Evolutionary conservation across 2,888 invertebrate species (phyloP), one percentile per base, ranked within the genome.

Genomic region (Gonocerus acuteangulatus): DNA sequence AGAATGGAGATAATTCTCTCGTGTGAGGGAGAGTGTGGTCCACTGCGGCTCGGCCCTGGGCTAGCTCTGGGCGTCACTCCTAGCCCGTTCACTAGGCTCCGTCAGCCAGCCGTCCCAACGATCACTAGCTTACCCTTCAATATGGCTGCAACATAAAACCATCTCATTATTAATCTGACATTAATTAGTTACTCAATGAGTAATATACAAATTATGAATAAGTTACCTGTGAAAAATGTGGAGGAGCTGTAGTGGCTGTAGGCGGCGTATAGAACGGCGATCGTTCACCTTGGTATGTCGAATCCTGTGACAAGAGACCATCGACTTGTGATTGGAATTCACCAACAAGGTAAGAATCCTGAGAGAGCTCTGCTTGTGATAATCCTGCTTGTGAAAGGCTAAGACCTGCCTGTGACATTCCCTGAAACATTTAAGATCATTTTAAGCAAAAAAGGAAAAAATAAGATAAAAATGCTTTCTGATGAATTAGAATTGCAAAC

Each of bases 241-340:
- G 57, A 32, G 57, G 44, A 34, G 47, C 47, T n/a, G 44, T 47
- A n/a, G 57, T 57, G n/a, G 69, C 66, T 34, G 67, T 68, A 19
- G 67, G 65, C 23, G 66, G 67, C 27, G 66, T 63, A 60, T 67
- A 68, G 15, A 68, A 70, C 2, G 68, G 63, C 36, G 70, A 69
- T 49, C 70, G 67, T 36, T 71, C 79, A 45, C 79, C 88, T 76
- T 89, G 88, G 77, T 88, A 89, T 68, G 86, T 86, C 48, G 89
- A 89, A 76, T 92, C 95, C 78, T 95, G 95, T 52, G 95, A 95
- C 71, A 95, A 79, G 71, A 95, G 82, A 60, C 91, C 93, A 74
- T 95, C 95, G 79, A 93, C 90, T 78, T 95, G 95, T 56, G 94
- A 94, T 72, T 89, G 89, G 75, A 88, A 88, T 74, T 91, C 91